phyloP scores from a whole-genome alignment of 1,140 invertebrate genomes.

The Melipona quadrifasciata region DNA sequence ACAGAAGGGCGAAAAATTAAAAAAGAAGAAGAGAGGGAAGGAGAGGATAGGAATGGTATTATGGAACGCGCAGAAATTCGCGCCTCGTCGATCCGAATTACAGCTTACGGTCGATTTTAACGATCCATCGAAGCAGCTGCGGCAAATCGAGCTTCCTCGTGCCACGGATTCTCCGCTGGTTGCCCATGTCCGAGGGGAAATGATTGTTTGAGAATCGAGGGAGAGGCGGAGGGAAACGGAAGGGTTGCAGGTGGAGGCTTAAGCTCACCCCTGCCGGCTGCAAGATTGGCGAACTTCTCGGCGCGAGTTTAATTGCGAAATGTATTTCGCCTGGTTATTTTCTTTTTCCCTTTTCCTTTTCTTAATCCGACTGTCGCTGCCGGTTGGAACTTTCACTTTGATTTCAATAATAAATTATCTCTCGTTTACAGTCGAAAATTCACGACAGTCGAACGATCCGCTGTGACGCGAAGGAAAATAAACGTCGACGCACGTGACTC shows the following conservation, averaged over 20 bases:
- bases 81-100: constrained; percentile 48
- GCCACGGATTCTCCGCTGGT: constrained; percentile 21
- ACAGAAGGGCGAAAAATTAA: not conserved
- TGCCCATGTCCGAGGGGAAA: constrained; percentile 16
- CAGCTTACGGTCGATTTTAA: constrained; percentile 48
- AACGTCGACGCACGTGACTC: not conserved
- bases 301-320: not conserved
- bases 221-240: constrained; percentile 8
- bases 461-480: not conserved
- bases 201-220: constrained; percentile 15
- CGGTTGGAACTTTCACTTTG: not conserved
- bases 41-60: constrained; percentile 10
- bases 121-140: constrained; percentile 48
- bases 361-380: too few relatives aligned
- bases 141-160: constrained; percentile 42
- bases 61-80: constrained; percentile 40
- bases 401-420: not conserved
- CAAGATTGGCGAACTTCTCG: constrained; percentile 19
- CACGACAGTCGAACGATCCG: not conserved
- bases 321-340: not conserved
- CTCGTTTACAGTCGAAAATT: not conserved
- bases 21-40: not conserved
- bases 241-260: constrained; percentile 28
- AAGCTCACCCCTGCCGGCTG: not conserved
- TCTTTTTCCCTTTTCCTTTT: not conserved